Base-by-base conservation (phyloP, 2,888 invertebrate species). In the Heterodera filipjevi region DNA sequence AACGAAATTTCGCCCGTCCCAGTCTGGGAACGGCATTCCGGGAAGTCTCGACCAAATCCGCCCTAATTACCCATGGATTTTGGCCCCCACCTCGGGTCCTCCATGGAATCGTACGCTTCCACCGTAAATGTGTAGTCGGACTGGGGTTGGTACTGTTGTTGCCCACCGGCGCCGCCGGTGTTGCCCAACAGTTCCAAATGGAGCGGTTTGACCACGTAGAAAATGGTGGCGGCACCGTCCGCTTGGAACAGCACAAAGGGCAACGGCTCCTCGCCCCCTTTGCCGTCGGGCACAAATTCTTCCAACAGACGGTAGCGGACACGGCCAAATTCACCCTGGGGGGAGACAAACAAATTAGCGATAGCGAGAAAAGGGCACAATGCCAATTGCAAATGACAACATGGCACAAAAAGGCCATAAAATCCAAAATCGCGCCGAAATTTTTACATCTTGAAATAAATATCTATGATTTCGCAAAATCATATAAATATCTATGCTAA, bases 251-350 rank as follows among this genome's bases (percentile, higher is more conserved):
- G 39, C 5, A 64, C 80, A 72, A 83, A 83, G n/a, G 83, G 83
- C 32, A 84, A 16, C 30, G 68, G 35, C n/a, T 77, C 80, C 19
- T 77, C 74, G 5, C 70, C 64, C 27, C 64, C 75, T 30, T 39
- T 35, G 3, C 75, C 75, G 68, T 75, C 75, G 19, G 75, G 30
- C 44, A 75, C 75, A 64, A 75, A 75, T 64, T 83, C 82, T n/a
- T 77, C 78, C 33, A 86, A 53, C 32, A 87, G 77, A 16, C 82
- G 81, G 71, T 86, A 87, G 30, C 82, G 81, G 30, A 87, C 81
- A 53, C 82, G 82, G 1, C 87, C 87, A 73, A 85, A 87, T 14
- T 80, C 76, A 19, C 84, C 86, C 83, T 85, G 75, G 1, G 53
- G 14, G 53, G 14, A 53, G 19, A 16, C 22, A 22, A 6, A 39